A percentile compares a stretch with the other conserved stretches of the same genome.
Evolutionary conservation across 2,888 invertebrate species (phyloP).

Genomic region (Mythimna albipuncta): DNA sequence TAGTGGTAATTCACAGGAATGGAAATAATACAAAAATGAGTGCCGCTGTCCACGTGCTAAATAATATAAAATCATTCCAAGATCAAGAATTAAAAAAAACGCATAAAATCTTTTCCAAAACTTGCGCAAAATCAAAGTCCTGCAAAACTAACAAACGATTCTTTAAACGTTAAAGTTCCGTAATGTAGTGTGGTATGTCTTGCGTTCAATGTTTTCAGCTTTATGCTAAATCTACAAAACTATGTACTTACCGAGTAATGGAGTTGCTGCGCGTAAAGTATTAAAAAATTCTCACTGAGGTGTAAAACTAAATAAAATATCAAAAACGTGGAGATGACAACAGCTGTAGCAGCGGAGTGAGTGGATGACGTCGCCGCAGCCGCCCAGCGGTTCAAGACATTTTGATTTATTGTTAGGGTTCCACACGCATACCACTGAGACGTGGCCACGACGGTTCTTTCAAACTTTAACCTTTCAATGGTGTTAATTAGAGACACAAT

Average conservation of each 20-base stretch:
- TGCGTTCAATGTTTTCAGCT: not conserved
- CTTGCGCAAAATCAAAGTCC: no score
- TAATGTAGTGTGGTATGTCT: not conserved
- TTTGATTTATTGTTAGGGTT: conserved; percentile 4
- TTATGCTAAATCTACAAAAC: not conserved
- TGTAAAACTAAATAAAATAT: not conserved
- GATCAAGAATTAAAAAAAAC: no score
- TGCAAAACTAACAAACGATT: no score
- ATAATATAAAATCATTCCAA: no score
- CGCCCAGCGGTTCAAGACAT: not conserved
- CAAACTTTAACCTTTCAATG: no score
- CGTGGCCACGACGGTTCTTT: no score
- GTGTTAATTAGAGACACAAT: no score
- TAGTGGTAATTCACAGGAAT: no score
- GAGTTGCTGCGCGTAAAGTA: not conserved
- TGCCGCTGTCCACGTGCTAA: no score
- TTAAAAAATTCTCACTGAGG: not conserved
- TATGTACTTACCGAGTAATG: not conserved
- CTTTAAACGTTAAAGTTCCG: no score
- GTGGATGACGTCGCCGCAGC: not conserved
- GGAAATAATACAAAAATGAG: no score
- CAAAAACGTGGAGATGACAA: not conserved
- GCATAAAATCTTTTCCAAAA: no score
- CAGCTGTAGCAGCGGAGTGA: not conserved
- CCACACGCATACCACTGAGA: not conserved